Percentiles rank a stretch among this genome's conserved stretches.
These are phyloP conservation scores for Caenorhabditis uteleia DNA, from an alignment of 2,888 invertebrate species.

Conservation along the genomic window DNA sequence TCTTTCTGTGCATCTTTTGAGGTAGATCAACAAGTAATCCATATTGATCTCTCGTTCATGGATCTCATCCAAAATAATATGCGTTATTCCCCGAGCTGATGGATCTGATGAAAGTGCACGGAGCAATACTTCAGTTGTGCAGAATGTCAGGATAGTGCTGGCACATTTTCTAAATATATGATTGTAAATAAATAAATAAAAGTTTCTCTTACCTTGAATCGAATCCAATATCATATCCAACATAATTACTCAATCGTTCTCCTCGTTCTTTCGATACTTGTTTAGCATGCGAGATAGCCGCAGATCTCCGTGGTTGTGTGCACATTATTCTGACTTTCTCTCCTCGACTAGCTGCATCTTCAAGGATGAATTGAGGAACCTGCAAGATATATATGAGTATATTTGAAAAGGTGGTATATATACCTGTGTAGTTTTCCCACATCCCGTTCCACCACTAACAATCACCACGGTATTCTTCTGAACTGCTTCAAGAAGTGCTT, in stretches of 20 bases:
- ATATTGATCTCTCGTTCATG: conserved; percentile 92
- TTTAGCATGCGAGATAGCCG: conserved; percentile 87
- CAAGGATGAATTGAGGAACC: conserved; percentile 90
- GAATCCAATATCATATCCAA: conserved; percentile 89
- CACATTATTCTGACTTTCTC: conserved; percentile 84
- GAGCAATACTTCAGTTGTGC: conserved; percentile 88
- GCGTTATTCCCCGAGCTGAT: conserved; percentile 79
- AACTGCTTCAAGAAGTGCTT: conserved; percentile 46
- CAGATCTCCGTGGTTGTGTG: conserved; percentile 87
- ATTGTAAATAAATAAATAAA: no score
- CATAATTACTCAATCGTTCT: conserved; percentile 81
- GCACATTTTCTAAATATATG: conserved; percentile 79
- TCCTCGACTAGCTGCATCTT: conserved; percentile 76
- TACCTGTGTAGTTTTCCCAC: conserved; percentile 67
- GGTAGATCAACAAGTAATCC: conserved; percentile 87
- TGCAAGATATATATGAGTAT: no score
- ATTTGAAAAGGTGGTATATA: no score
- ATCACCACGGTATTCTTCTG: conserved; percentile 41
- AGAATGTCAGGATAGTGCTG: conserved; percentile 84
- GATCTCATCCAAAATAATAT: conserved; percentile 83
- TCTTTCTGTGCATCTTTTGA: conserved; percentile 71
- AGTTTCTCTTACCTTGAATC: conserved; percentile 81
- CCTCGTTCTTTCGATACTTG: conserved; percentile 85
- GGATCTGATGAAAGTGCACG: conserved; percentile 86
- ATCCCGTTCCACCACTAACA: conserved; percentile 63